A percentile compares a stretch with the other conserved stretches of the same genome.
phyloP scores from a whole-genome alignment of 1,140 invertebrate genomes.

The Vanessa tameamea region DNA sequence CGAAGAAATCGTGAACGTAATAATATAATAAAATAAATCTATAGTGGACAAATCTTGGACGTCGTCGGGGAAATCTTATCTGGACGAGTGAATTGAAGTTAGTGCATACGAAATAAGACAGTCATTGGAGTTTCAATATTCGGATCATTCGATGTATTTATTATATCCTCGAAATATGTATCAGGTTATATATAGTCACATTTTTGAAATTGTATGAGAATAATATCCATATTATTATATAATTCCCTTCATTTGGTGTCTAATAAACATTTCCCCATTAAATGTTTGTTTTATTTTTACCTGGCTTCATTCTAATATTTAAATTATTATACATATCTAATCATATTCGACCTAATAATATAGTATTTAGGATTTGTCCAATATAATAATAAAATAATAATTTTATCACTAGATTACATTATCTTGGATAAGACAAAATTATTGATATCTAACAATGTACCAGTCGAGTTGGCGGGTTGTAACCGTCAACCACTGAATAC shows the following conservation, averaged over 20 bases:
- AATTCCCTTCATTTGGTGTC: slow-evolving; percentile 63
- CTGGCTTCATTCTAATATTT: slow-evolving; percentile 1
- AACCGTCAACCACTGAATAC: slow-evolving; percentile 57
- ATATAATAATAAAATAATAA: too few relatives aligned
- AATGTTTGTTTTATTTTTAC: slow-evolving; percentile 28
- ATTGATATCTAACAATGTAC: slow-evolving; percentile 49
- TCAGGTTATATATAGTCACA: slow-evolving; percentile 42
- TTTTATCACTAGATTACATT: slow-evolving; percentile 63
- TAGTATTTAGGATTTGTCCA: slow-evolving; percentile 27
- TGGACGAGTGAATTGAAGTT: slow-evolving; percentile 13
- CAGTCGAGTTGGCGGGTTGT: slow-evolving; percentile 64
- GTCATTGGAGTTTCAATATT: slow-evolving; percentile 12
- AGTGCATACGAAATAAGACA: slow-evolving; percentile 7
- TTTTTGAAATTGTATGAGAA: slow-evolving; percentile 40
- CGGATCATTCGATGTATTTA: slow-evolving; percentile 23
- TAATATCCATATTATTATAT: slow-evolving; percentile 38
- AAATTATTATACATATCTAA: not conserved
- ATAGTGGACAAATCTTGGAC: slow-evolving; percentile 15
- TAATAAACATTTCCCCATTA: slow-evolving; percentile 64
- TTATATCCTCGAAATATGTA: slow-evolving; percentile 21
- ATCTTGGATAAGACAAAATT: slow-evolving; percentile 58
- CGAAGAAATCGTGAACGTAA: slow-evolving; percentile 22
- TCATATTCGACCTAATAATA: not conserved
- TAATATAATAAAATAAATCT: slow-evolving; percentile 18
- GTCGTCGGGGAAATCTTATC: slow-evolving; percentile 6